Evolutionary conservation across 2,888 invertebrate species (phyloP), one percentile per base, ranked within the genome.

Genomic region (Xanthorhoe designata): DNA sequence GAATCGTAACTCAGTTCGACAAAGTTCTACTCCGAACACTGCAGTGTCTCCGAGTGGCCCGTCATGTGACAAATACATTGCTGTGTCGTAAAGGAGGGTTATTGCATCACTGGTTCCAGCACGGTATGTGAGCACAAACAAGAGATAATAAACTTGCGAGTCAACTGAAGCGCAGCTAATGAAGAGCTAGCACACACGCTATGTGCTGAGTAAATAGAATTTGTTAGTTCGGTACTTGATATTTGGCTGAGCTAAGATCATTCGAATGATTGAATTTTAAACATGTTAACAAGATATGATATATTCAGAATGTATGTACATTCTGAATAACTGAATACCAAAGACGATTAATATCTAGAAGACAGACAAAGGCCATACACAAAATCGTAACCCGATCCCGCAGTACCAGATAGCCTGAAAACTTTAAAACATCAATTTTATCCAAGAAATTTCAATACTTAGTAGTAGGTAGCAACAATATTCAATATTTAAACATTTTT

Each of bases 11-110:
- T 10, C 55, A 24, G 4, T 13, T 19, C 9, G 4, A 24, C 35
- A 61, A 50, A 50, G 55, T 49, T 49, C 50, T 55, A 5, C 47
- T 38, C 17, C 32, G 38, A 55, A 42, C 13, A 42, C 38, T 42
- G 35, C 42, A 15, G 13, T 4, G 29, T 38, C 24, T 60, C 35
- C 15, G 42, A 45, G 52, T 42, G 29, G 24, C 13, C n/a, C 51
- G 50, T 51, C 29, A 53, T 66, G 70, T 76, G 73, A 75, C 78
- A 73, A 74, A 74, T 73, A 72, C 71, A 73, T 69, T 71, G 66
- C 71, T 59, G 73, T 68, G 56, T 61, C 68, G 68, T 68, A 64
- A 65, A 68, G 63, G n/a, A 64, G 57, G 58, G 61, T 69, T 69
- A 68, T 71, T 73, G 69, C 71, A 45, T 68, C 73, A 69, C 71